Conservation (phyloP, 2,113 vertebrate genomes). For the Misgurnus mizolepis region DNA sequence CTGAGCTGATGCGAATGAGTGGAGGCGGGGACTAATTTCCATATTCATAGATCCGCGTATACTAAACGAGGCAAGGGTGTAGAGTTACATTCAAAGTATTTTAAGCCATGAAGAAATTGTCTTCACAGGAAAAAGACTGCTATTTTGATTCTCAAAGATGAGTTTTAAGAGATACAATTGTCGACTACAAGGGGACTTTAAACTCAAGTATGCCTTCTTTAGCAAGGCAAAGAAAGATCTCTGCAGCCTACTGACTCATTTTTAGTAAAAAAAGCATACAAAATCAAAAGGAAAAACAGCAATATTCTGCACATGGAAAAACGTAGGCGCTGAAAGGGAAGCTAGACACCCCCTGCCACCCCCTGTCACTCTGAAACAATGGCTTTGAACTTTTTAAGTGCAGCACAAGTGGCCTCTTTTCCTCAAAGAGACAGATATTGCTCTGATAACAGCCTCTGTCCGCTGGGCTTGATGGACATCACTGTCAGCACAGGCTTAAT, state of each 20-base stretch:
- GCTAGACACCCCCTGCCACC: conserved; percentile 53
- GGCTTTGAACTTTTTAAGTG: conserved; percentile 61
- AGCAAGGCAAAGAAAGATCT: conserved; percentile 1
- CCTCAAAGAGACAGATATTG: conserved; percentile 59
- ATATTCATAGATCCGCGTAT: too few relatives aligned
- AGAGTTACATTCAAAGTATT: too few relatives aligned
- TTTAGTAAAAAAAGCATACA: conserved; percentile 37
- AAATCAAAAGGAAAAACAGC: conserved; percentile 53
- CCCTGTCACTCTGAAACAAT: conserved; percentile 55
- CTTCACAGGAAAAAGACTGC: too few relatives aligned
- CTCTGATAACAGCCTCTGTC: conserved; percentile 60
- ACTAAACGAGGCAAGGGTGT: too few relatives aligned
- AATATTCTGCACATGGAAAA: conserved; percentile 50
- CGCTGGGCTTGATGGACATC: conserved; percentile 49
- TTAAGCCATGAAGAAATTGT: too few relatives aligned
- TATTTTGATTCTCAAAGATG: too few relatives aligned
- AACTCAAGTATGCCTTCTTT: background rate
- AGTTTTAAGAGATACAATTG: too few relatives aligned
- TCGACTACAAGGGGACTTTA: too few relatives aligned
- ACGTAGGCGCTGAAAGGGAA: conserved; percentile 37
- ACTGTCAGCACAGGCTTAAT: conserved; percentile 54
- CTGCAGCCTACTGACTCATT: background rate
- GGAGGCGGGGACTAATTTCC: too few relatives aligned
- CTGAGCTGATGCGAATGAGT: too few relatives aligned
- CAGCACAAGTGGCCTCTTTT: conserved; percentile 57